Conservation (phyloP, 1,140 invertebrate species). For the Zaprionus capensis region DNA sequence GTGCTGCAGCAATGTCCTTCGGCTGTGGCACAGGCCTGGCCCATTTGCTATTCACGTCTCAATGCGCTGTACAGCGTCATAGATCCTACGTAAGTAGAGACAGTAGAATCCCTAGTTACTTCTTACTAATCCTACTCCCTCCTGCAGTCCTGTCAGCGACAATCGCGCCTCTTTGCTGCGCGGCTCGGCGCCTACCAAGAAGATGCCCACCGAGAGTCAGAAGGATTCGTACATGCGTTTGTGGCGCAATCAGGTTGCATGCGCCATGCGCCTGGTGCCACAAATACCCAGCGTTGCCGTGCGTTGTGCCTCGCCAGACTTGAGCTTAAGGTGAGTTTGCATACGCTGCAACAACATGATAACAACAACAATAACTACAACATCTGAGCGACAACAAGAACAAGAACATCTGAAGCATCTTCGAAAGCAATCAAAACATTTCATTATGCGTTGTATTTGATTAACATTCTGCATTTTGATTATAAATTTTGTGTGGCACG, state of each 20-base stretch:
- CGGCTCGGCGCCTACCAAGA: constrained; percentile 89
- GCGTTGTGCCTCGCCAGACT: constrained; percentile 95
- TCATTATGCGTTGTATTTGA: constrained; percentile 64
- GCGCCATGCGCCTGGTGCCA: constrained; percentile 96
- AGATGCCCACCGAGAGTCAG: constrained; percentile 90
- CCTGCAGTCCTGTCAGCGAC: constrained; percentile 95
- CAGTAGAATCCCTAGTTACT: background rate
- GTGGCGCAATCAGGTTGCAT: constrained; percentile 98
- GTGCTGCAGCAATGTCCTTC: constrained; percentile 93
- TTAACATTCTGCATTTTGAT: constrained; percentile 65
- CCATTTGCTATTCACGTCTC: constrained; percentile 95
- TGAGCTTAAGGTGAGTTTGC: constrained; percentile 91
- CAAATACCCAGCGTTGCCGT: constrained; percentile 92
- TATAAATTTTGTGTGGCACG: constrained; percentile 53
- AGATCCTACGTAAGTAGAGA: constrained; percentile 93
- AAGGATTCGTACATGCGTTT: constrained; percentile 94
- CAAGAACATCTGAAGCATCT: background rate
- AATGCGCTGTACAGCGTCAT: constrained; percentile 96
- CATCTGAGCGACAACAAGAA: constrained; percentile 1
- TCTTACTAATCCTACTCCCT: constrained; percentile 30
- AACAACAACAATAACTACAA: background rate
- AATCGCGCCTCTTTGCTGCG: constrained; percentile 96
- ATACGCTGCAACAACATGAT: background rate
- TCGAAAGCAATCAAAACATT: constrained; percentile 48
- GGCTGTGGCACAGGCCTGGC: constrained; percentile 96